phyloP scores from a whole-genome alignment of 2,888 invertebrate genomes.

The Adineta ricciae region DNA sequence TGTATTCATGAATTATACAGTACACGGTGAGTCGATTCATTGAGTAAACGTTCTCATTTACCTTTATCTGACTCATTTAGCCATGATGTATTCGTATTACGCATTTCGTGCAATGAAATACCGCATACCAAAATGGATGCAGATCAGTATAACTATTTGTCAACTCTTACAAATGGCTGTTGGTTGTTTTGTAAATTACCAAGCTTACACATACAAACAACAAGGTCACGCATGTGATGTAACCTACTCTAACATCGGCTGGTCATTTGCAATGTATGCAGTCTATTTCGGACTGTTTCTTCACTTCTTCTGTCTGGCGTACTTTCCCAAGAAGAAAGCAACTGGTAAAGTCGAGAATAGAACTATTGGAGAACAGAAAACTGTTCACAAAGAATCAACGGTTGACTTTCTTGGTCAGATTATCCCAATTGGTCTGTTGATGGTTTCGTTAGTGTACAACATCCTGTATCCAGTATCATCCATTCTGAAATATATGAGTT shows the following conservation, averaged over 20 bases:
- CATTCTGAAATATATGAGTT: no score
- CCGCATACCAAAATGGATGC: conserved; percentile 59
- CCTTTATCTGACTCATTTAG: neutral
- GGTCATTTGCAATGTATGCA: conserved; percentile 47
- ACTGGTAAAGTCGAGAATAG: no score
- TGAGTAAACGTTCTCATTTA: no score
- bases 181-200: conserved; percentile 77
- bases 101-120: conserved; percentile 49
- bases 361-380: no score
- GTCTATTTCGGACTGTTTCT: conserved; percentile 48
- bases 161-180: conserved; percentile 87
- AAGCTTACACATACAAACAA: conserved; percentile 55
- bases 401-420: no score
- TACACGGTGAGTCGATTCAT: conserved; percentile 42
- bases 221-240: conserved; percentile 48
- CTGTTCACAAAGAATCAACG: no score
- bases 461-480: no score
- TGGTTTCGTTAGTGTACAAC: no score
- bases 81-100: conserved; percentile 54
- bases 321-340: conserved; percentile 36
- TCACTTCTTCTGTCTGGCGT: conserved; percentile 48
- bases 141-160: conserved; percentile 78
- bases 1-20: conserved; percentile 52
- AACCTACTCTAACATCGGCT: conserved; percentile 49
- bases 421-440: no score